Conservation (phyloP, 2,113 vertebrate species). For the Lepisosteus osseus region DNA sequence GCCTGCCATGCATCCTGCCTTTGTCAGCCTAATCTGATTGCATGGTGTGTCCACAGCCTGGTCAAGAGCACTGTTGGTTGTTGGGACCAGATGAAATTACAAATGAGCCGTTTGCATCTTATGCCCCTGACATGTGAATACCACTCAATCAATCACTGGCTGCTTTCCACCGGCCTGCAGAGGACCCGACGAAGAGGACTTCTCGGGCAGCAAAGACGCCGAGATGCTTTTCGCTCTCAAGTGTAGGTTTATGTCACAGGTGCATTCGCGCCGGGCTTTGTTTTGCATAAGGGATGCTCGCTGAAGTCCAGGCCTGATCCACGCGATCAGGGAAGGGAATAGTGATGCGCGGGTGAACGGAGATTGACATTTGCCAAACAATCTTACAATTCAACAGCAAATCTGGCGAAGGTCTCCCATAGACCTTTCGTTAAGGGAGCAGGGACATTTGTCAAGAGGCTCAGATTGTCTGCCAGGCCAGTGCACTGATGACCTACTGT, state of each 20-base stretch:
- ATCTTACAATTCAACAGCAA: too few relatives aligned
- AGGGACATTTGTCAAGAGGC: too few relatives aligned
- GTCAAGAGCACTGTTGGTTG: conserved; percentile 41
- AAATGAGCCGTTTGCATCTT: conserved; percentile 63
- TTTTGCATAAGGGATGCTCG: neutral
- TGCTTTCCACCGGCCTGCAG: conserved; percentile 19
- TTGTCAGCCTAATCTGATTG: conserved; percentile 66
- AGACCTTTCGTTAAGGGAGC: too few relatives aligned
- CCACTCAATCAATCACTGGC: conserved; percentile 60
- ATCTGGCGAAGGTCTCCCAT: too few relatives aligned
- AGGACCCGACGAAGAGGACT: conserved; percentile 20
- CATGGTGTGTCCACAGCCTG: conserved; percentile 40
- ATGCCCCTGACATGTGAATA: conserved; percentile 45
- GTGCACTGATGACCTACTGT: neutral
- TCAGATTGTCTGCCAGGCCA: too few relatives aligned
- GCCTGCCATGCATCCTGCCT: conserved; percentile 47
- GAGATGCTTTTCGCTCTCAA: conserved; percentile 59
- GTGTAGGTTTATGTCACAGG: conserved; percentile 49
- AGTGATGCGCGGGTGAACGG: too few relatives aligned
- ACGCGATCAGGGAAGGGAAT: too few relatives aligned
- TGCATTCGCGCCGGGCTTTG: conserved; percentile 24
- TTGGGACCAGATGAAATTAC: conserved; percentile 46
- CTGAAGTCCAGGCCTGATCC: too few relatives aligned
- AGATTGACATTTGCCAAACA: too few relatives aligned
- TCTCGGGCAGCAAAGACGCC: conserved; percentile 38